phyloP scores from a whole-genome alignment of 2,888 invertebrate species.

The Leptothorax acervorum region DNA sequence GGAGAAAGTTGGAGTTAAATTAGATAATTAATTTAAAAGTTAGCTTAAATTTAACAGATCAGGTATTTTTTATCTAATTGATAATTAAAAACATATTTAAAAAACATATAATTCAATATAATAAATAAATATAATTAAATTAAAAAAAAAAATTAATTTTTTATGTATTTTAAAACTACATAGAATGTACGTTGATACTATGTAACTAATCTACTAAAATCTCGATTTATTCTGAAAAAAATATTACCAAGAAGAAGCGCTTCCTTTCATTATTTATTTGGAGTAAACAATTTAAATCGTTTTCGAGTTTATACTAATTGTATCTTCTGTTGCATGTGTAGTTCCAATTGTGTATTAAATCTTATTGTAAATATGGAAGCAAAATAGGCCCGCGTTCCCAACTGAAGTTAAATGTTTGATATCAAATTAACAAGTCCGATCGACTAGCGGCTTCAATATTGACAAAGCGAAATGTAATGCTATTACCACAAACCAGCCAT shows the following conservation, averaged over 20 bases:
- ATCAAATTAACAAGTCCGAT: conserved; percentile 57
- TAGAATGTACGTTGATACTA: background rate
- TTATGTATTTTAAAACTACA: background rate
- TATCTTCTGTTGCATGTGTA: background rate
- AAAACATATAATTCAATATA: background rate
- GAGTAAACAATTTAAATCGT: background rate
- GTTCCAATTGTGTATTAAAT: background rate
- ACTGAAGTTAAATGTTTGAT: conserved; percentile 56
- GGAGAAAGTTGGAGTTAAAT: background rate
- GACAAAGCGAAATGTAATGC: conserved; percentile 52
- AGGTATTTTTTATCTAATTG: background rate
- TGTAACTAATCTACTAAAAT: background rate
- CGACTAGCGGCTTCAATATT: conserved; percentile 57
- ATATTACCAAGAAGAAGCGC: background rate
- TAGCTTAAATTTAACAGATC: background rate
- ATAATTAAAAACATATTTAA: background rate
- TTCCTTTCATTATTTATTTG: background rate
- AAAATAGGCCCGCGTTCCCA: conserved; percentile 47
- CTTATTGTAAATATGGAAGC: conserved; percentile 44
- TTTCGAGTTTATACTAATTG: background rate
- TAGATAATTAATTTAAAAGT: background rate
- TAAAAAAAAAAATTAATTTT: background rate
- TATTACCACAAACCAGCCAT: conserved; percentile 53
- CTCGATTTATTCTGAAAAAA: background rate
- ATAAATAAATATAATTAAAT: background rate